Percentiles rank a stretch among this genome's conserved stretches.
These are phyloP conservation scores for Sinocyclocheilus maitianheensis DNA, from an alignment of 2,113 vertebrate genomes.

Conservation along the genomic window DNA sequence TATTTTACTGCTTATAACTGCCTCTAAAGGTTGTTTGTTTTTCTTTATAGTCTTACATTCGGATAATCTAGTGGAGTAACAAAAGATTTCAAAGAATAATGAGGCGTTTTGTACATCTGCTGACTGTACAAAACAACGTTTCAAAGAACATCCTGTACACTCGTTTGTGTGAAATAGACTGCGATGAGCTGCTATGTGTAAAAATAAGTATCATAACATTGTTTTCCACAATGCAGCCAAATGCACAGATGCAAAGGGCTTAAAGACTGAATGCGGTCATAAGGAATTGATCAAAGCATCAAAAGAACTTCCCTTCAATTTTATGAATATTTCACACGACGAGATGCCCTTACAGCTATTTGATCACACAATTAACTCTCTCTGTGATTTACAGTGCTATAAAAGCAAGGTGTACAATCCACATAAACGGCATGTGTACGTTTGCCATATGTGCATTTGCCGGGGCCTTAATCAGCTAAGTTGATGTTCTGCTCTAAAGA, in stretches of 20 bases:
- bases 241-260: constrained; percentile 32
- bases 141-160: constrained; percentile 27
- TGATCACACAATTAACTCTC: constrained; percentile 28
- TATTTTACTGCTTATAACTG: background rate
- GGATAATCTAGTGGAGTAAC: background rate
- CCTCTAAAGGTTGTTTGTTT: background rate
- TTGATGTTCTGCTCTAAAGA: constrained; percentile 72
- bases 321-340: constrained; percentile 47
- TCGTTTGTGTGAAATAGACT: constrained; percentile 12
- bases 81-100: constrained; percentile 18
- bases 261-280: constrained; percentile 41
- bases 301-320: constrained; percentile 41
- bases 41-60: background rate
- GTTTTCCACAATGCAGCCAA: constrained; percentile 8
- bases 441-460: constrained; percentile 55
- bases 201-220: background rate
- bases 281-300: constrained; percentile 57
- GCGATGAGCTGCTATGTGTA: background rate
- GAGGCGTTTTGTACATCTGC: constrained; percentile 24
- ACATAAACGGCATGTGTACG: constrained; percentile 42
- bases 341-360: constrained; percentile 41
- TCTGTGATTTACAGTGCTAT: constrained; percentile 44
- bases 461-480: constrained; percentile 59
- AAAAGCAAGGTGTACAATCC: constrained; percentile 12
- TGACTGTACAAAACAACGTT: constrained; percentile 15